Percentiles rank a stretch among this genome's conserved stretches.
phyloP scores from a whole-genome alignment of 2,113 vertebrate genomes.

The Miniopterus natalensis region DNA sequence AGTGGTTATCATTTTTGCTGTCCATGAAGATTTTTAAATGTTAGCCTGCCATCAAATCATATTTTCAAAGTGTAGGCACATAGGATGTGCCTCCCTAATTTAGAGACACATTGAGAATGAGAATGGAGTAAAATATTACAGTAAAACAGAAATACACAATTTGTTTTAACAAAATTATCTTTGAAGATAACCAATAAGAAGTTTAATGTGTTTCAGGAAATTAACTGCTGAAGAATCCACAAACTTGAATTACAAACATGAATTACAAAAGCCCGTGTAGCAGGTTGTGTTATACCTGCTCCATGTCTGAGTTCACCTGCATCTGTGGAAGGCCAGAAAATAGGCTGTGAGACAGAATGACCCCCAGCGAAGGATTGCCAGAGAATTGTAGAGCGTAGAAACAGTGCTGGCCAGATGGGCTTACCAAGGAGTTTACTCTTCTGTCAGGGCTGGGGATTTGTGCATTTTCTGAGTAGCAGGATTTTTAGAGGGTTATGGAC shows the following conservation, averaged over 20 bases:
- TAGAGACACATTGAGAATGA: background rate
- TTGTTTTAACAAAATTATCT: background rate
- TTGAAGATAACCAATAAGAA: too few species aligned
- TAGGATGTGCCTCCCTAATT: background rate
- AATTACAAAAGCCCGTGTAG: too few species aligned
- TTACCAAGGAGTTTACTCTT: background rate
- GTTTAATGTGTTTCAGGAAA: too few species aligned
- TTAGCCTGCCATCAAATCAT: background rate
- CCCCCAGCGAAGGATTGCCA: background rate
- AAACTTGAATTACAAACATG: too few species aligned
- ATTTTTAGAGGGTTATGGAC: background rate
- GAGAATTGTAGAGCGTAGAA: background rate
- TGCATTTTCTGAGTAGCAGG: background rate
- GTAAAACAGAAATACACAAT: background rate
- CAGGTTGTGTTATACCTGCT: too few species aligned
- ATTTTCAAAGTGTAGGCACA: background rate
- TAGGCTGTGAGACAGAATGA: too few species aligned
- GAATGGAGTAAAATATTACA: background rate
- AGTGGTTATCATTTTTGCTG: background rate
- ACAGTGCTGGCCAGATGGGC: background rate
- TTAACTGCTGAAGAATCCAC: too few species aligned
- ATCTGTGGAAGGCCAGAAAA: background rate
- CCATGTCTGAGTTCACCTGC: too few species aligned
- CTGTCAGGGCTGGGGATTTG: background rate
- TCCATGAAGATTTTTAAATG: background rate